phyloP scores from a whole-genome alignment of 1,140 invertebrate genomes.

The Mycetomoellerius zeteki region DNA sequence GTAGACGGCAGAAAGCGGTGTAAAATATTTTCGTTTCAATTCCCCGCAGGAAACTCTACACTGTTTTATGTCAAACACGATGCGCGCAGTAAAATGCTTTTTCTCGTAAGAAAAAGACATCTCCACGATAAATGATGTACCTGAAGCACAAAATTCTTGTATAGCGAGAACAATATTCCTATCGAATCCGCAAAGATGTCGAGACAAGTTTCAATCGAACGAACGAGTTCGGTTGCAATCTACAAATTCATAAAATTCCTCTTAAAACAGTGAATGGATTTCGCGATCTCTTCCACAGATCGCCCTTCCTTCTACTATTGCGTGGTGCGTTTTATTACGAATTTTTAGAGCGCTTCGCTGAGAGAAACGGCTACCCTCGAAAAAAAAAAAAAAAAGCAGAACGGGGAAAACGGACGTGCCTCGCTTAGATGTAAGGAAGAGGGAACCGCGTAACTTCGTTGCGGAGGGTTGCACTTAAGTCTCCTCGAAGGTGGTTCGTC shows the following conservation, averaged over 20 bases:
- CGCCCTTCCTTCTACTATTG: background rate
- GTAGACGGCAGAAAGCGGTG: background rate
- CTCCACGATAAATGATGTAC: constrained; percentile 16
- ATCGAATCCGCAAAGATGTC: constrained; percentile 4
- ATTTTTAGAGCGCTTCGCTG: constrained; percentile 62
- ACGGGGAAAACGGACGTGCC: background rate
- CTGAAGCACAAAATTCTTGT: constrained; percentile 45
- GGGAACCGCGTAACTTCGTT: constrained; percentile 62
- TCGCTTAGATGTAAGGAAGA: background rate
- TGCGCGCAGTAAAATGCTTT: constrained; percentile 36
- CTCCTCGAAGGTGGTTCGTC: constrained; percentile 24
- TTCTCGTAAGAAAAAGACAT: constrained; percentile 50
- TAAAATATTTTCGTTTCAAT: constrained; percentile 51
- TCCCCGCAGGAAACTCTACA: constrained; percentile 29
- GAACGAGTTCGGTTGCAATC: constrained; percentile 65
- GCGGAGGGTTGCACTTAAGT: constrained; percentile 39
- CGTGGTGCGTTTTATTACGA: constrained; percentile 30
- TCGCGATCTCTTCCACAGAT: background rate
- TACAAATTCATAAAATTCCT: constrained; percentile 73
- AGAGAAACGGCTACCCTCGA: background rate
- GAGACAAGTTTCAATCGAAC: constrained; percentile 65
- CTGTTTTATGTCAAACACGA: constrained; percentile 24
- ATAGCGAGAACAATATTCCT: constrained; percentile 66
- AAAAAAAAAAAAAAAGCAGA: constrained; percentile 18
- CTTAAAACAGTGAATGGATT: background rate